Base-by-base conservation (phyloP, 2,797 vertebrate species). In the Lithobates pipiens region DNA sequence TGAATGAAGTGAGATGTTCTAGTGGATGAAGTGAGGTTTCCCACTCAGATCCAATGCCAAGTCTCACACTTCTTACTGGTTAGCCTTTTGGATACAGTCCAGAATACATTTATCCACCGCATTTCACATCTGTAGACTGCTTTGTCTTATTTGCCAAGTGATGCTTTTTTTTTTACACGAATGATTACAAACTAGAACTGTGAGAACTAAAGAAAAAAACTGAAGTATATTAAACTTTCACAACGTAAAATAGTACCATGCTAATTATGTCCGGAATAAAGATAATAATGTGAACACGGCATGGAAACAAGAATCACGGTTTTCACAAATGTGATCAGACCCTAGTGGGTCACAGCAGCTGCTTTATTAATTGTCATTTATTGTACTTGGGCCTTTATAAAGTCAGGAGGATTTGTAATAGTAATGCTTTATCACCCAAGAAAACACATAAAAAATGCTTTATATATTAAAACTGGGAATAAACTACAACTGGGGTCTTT, bases 1-100 rank as follows among this genome's bases (percentile, higher is more conserved):
- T 67, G 65, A 29, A 67, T 67, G 65, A 67, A 29, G 65, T 67
- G 65, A 25, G 65, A 67, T 73, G 71, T n/a, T 73, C 71, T 44
- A 73, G 23, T 73, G 39, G 16, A 42, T 44, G 71, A 73, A 25
- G 65, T 32, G 23, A 44, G 10, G 11, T 44, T 73, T 73, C 36
- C 71, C n/a, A 44, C 21, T 73, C 39, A 73, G 18, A 73, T 39
- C 23, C 36, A 73, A 27, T 42, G 21, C 21, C 36, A 44, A 42
- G 71, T 73, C 71, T 73, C 10, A 73, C 71, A 44, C 21, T 73
- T 23, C 71, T 42, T 15, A 34, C 36, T 73, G 71, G 36, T 73
- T 73, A 42, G 23, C 1, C 39, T 73, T 72, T 42, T 73, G 71
- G 39, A 42, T 73, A 44, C n/a, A 44, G 23, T 73, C 10, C 71